These are phyloP conservation scores for Matsumyia berberina DNA, from an alignment of 2,888 invertebrate species.

Conservation along the genomic window DNA sequence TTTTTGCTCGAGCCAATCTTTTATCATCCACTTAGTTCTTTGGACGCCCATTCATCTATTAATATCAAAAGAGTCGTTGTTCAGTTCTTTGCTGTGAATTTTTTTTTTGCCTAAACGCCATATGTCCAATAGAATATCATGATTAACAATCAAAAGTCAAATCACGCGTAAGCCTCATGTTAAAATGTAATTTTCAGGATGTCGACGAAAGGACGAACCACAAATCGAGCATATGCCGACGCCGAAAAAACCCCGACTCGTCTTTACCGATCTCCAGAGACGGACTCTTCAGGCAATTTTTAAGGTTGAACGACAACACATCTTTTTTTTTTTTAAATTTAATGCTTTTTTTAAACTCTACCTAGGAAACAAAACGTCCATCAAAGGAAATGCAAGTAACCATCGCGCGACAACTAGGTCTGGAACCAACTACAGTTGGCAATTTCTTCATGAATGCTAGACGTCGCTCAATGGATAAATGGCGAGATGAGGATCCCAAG, in stretches of 20 bases:
- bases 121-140: conserved; percentile 8
- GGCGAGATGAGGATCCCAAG: conserved; percentile 94
- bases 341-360: conserved; percentile 10
- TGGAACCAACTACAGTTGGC: conserved; percentile 98
- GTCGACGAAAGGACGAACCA: conserved; percentile 98
- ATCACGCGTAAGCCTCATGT: neutral
- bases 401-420: conserved; percentile 97
- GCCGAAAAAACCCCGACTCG: conserved; percentile 99
- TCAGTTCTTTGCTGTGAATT: neutral
- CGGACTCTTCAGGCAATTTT: conserved; percentile 99
- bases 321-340: neutral
- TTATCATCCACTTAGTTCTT: too few relatives aligned
- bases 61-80: too few relatives aligned
- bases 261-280: conserved; percentile 99
- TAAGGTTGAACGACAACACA: conserved; percentile 89
- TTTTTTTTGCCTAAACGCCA: neutral
- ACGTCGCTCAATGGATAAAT: conserved; percentile 98
- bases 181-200: conserved; percentile 86
- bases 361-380: conserved; percentile 98
- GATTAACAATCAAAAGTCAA: neutral
- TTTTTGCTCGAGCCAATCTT: too few relatives aligned
- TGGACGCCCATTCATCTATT: too few relatives aligned
- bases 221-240: conserved; percentile 93
- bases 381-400: conserved; percentile 99
- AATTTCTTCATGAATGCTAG: conserved; percentile 99